Evolutionary conservation across 2,888 invertebrate genomes (phyloP).

Genomic region (Pomacea canaliculata): DNA sequence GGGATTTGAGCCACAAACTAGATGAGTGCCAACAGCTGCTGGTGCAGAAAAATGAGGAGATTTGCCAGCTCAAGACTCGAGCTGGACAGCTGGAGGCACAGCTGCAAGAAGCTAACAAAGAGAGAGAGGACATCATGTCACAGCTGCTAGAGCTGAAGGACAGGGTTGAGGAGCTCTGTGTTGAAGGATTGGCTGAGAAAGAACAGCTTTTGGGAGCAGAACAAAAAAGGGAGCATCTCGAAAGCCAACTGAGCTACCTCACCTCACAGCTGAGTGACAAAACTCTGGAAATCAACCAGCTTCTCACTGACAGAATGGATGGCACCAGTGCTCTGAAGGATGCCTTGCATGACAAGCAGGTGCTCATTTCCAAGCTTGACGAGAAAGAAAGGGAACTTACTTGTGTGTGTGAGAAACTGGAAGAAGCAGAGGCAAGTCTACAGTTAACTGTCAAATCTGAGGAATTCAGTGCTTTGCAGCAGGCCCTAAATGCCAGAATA

Average conservation of each 20-base stretch:
- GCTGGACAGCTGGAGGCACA: constrained; percentile 19
- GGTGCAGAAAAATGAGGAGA: constrained; percentile 22
- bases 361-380: constrained; percentile 32
- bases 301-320: constrained; percentile 36
- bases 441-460: constrained; percentile 12
- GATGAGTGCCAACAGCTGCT: constrained; percentile 23
- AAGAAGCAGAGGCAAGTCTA: constrained; percentile 33
- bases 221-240: constrained; percentile 5
- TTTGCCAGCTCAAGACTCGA: constrained; percentile 19
- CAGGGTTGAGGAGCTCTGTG: constrained; percentile 16
- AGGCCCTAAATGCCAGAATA: constrained; percentile 6
- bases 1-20: constrained; percentile 16
- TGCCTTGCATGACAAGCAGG: constrained; percentile 26
- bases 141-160: constrained; percentile 11
- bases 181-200: constrained; percentile 25
- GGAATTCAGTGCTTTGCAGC: constrained; percentile 19
- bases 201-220: constrained; percentile 32
- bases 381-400: constrained; percentile 33
- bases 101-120: constrained; percentile 14
- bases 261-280: constrained; percentile 25
- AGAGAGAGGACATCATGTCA: constrained; percentile 6
- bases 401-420: constrained; percentile 29
- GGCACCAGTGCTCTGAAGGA: constrained; percentile 24
- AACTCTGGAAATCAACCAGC: constrained; percentile 2
- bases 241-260: constrained; percentile 21